Percentiles rank a stretch among this genome's conserved stretches.
These are phyloP conservation scores for Orthonychiurus folsomi DNA, from an alignment of 2,888 invertebrate genomes.

Conservation along the genomic window DNA sequence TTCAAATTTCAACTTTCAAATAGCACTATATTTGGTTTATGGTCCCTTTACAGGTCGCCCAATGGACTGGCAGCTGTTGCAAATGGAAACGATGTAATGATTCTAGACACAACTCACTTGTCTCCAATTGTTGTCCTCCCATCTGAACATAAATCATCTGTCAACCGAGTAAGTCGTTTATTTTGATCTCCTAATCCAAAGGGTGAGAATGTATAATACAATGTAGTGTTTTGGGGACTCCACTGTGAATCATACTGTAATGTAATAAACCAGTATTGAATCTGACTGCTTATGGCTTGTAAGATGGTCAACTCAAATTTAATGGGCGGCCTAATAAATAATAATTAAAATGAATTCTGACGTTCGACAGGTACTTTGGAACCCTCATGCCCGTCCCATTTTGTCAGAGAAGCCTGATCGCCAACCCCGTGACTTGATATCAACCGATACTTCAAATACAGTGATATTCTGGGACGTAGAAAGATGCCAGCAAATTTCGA, in stretches of 20 bases:
- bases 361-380: constrained; percentile 19
- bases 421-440: constrained; percentile 24
- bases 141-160: constrained; percentile 30
- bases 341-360: background rate
- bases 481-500: constrained; percentile 27
- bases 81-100: constrained; percentile 31
- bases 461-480: constrained; percentile 28
- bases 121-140: constrained; percentile 26
- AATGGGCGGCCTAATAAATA: background rate
- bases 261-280: background rate
- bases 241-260: background rate
- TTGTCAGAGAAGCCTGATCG: constrained; percentile 6
- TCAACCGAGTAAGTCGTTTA: constrained; percentile 22
- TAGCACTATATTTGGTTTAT: too few relatives aligned
- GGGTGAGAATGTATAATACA: background rate
- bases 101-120: constrained; percentile 27
- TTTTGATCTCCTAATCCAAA: background rate
- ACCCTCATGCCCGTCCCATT: constrained; percentile 18
- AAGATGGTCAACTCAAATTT: background rate
- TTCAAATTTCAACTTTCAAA: background rate
- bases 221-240: too few relatives aligned
- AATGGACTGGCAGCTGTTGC: constrained; percentile 30
- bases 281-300: background rate
- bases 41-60: constrained; percentile 16
- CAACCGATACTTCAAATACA: constrained; percentile 23